Base-by-base conservation (phyloP, 1,140 invertebrate species). In the Drosophila sechellia region DNA sequence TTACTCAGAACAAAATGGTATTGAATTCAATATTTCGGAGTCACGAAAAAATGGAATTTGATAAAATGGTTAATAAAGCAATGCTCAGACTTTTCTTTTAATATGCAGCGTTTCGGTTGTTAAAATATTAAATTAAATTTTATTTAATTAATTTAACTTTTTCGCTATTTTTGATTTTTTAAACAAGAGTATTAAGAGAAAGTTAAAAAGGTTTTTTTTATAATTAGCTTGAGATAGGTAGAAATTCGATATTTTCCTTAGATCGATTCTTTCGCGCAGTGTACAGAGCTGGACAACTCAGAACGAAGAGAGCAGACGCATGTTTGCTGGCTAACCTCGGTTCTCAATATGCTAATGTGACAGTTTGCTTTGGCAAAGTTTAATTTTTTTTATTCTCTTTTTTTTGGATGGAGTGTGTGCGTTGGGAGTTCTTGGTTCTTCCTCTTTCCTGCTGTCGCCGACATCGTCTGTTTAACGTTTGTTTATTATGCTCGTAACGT, bases 341-440 rank as follows among this genome's bases (percentile, higher is more conserved):
- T 87, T 87, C 84, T 77, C 70, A 90, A 89, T 89, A 89, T 89
- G 84, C 85, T 89, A 89, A 89, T 89, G 85, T 84, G 84, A 89
- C 84, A 89, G 84, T 89, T 89, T 68, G 60, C 59, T 68, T 65
- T 84, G 80, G 69, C 59, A 64, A 58, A 69, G 56, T 35, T 40
- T 65, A 56, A 58, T 39, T 43, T 58, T 39, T 25, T 59, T 69
- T 31, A 43, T 58, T 39, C 34, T 60, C 15, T 43, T 45, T 45
- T 22, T 69, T 75, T 54, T 34, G 3, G 35, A 50, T 66, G 46
- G 31, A 54, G 49, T 64, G 59, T 53, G 35, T 50, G 69, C 59
- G 64, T 65, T 65, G 64, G 64, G 64, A 60, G 45, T 46, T 53
- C 68, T 77, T 15, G 46, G 34, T 56, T 68, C 63, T 69, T 50